Evolutionary conservation across 2,113 vertebrate genomes (phyloP).

Genomic region (Rhinopithecus roxellana): DNA sequence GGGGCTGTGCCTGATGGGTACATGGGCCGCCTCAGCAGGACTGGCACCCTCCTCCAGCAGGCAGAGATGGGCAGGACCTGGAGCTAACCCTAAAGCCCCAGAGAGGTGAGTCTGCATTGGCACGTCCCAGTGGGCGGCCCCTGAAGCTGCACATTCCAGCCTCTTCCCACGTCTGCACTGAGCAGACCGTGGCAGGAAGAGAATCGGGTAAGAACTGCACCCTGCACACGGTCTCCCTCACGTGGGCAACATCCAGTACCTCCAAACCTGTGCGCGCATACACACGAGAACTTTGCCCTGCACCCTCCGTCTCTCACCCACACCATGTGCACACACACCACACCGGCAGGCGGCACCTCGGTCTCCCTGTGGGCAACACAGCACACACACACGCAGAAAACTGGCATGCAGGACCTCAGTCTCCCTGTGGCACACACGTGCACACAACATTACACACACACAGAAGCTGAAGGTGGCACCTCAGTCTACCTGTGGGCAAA

Average conservation of each 20-base stretch:
- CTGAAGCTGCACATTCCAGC: not conserved
- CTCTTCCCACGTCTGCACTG: not conserved
- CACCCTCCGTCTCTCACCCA: not conserved
- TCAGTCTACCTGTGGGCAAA: accelerated
- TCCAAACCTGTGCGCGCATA: accelerated
- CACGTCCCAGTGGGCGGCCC: too few relatives aligned
- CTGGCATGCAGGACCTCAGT: accelerated
- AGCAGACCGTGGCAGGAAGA: not conserved
- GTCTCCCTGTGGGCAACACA: too few relatives aligned
- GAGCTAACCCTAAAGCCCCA: not conserved
- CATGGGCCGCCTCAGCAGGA: not conserved
- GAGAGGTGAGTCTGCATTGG: too few relatives aligned
- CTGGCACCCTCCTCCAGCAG: not conserved
- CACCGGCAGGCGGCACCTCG: too few relatives aligned
- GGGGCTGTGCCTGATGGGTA: not conserved
- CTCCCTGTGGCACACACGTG: too few relatives aligned
- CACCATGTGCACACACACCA: too few relatives aligned
- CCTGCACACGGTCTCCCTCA: not conserved
- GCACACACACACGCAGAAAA: too few relatives aligned
- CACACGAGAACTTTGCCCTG: not conserved
- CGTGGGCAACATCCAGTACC: too few relatives aligned
- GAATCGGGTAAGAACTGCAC: not conserved
- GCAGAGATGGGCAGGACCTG: not conserved
- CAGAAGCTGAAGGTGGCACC: too few relatives aligned
- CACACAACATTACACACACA: too few relatives aligned